These are phyloP conservation scores for Mustela nigripes DNA, from an alignment of 2,113 vertebrate genomes.

Conservation along the genomic window DNA sequence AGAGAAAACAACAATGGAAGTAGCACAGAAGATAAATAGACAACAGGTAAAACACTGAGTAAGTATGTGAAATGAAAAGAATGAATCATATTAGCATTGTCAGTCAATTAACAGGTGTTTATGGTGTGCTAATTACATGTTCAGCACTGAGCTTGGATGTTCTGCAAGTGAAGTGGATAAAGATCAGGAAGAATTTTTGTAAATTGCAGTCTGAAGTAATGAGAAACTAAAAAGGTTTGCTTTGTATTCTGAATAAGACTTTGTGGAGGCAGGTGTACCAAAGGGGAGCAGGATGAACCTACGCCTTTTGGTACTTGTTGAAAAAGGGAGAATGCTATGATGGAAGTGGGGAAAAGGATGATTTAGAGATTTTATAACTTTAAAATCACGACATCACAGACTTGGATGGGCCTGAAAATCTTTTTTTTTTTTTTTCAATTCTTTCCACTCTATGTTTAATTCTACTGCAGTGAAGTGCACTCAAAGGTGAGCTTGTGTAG, in stretches of 20 bases:
- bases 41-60: slow-evolving; percentile 72
- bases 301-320: not conserved
- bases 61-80: slow-evolving; percentile 62
- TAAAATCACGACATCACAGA: not conserved
- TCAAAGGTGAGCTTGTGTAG: not conserved
- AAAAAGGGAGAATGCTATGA: not conserved
- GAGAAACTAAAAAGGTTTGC: slow-evolving; percentile 35
- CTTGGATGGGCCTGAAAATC: not conserved
- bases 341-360: not conserved
- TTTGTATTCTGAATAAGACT: not conserved
- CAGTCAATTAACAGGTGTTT: slow-evolving; percentile 70
- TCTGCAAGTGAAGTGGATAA: slow-evolving; percentile 4
- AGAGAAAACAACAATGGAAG: slow-evolving; percentile 65
- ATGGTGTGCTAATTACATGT: slow-evolving; percentile 1
- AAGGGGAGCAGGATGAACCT: not conserved
- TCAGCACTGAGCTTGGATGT: not conserved
- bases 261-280: not conserved
- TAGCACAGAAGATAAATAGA: slow-evolving; percentile 62
- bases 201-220: slow-evolving; percentile 4
- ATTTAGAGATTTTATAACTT: not conserved
- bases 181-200: slow-evolving; percentile 45
- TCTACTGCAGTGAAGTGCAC: not conserved
- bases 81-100: slow-evolving; percentile 28
- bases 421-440: not conserved
- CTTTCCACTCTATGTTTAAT: not conserved